Percentiles rank a stretch among this genome's conserved stretches.
These are phyloP conservation scores for Puntigrus tetrazona DNA, from an alignment of 2,113 vertebrate species.

Conservation along the genomic window DNA sequence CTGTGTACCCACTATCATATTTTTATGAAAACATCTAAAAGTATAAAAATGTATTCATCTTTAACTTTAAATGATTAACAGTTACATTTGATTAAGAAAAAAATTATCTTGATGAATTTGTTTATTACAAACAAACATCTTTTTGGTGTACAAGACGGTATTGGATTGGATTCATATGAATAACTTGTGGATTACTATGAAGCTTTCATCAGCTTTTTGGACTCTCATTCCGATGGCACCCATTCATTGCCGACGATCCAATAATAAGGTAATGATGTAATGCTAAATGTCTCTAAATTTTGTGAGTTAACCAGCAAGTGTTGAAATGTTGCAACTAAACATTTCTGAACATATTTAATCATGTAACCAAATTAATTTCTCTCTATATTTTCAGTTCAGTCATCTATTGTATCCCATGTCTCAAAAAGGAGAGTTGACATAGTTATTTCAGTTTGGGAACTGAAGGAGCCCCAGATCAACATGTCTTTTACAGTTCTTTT, in stretches of 20 bases:
- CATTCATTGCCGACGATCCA: neutral
- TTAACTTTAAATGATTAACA: too few relatives aligned
- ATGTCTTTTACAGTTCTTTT: neutral
- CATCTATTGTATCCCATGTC: neutral
- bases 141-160: too few relatives aligned
- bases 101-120: neutral
- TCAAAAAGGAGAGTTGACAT: neutral
- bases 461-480: neutral
- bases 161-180: too few relatives aligned
- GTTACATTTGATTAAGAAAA: neutral
- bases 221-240: neutral
- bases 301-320: too few relatives aligned
- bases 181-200: neutral
- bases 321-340: neutral
- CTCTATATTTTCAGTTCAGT: neutral
- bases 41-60: too few relatives aligned
- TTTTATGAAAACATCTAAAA: neutral
- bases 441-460: neutral
- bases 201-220: neutral
- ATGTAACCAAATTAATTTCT: neutral
- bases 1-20: neutral
- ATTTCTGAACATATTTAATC: neutral
- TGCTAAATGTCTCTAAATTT: too few relatives aligned
- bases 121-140: too few relatives aligned
- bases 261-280: neutral